Percentiles rank a stretch among this genome's conserved stretches.
Conservation (phyloP, 2,888 invertebrate genomes). For the Andrena flavipes region DNA sequence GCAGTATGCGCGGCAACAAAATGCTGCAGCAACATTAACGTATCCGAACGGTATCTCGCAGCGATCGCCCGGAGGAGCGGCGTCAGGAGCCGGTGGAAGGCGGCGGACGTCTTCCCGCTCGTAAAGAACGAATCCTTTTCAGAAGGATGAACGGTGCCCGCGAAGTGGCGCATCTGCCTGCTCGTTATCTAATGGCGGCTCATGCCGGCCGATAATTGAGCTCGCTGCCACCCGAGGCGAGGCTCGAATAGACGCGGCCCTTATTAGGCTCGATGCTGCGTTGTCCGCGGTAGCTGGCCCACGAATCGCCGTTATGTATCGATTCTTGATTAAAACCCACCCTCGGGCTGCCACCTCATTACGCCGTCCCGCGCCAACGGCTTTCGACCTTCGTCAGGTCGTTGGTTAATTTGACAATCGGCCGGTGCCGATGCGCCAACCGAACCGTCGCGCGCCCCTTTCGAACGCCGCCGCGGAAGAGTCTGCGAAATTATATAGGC, state of each 20-base stretch:
- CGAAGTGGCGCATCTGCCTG: slow-evolving; percentile 79
- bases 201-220: slow-evolving; percentile 82
- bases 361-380: slow-evolving; percentile 68
- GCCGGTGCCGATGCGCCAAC: slow-evolving; percentile 10
- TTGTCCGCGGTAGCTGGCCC: slow-evolving; percentile 77
- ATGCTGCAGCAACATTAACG: slow-evolving; percentile 32
- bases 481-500: neutral
- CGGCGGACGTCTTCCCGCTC: slow-evolving; percentile 40
- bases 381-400: slow-evolving; percentile 52
- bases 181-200: slow-evolving; percentile 84
- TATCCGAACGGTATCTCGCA: slow-evolving; percentile 31
- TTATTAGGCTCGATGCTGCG: slow-evolving; percentile 79
- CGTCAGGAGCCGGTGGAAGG: slow-evolving; percentile 25
- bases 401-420: slow-evolving; percentile 60
- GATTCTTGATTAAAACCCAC: slow-evolving; percentile 82
- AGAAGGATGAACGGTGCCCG: slow-evolving; percentile 48
- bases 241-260: slow-evolving; percentile 77
- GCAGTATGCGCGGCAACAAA: neutral
- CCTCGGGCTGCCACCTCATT: slow-evolving; percentile 82
- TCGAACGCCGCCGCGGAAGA: slow-evolving; percentile 15
- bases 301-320: slow-evolving; percentile 80
- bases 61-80: slow-evolving; percentile 6
- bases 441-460: slow-evolving; percentile 6
- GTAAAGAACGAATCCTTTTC: slow-evolving; percentile 60
- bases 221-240: slow-evolving; percentile 77